Conservation (phyloP, 1,140 invertebrate species). For the Apis laboriosa region DNA sequence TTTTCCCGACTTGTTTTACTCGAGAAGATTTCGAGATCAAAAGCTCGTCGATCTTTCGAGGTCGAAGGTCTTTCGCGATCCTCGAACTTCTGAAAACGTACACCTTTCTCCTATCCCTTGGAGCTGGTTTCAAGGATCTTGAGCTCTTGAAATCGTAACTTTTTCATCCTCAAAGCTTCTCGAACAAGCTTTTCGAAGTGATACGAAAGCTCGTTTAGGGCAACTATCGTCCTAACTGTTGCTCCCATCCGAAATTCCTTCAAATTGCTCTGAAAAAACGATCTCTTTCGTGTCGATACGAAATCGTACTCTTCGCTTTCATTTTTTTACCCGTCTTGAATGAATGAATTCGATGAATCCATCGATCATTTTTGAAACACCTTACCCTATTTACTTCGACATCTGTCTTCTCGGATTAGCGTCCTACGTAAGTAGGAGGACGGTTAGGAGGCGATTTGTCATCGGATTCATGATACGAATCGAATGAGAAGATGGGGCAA, state of each 20-base stretch:
- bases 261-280: too few relatives aligned
- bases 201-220: too few relatives aligned
- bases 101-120: not conserved
- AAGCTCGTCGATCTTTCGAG: not conserved
- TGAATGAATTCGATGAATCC: too few relatives aligned
- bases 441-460: slow-evolving; percentile 8
- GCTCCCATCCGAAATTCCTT: too few relatives aligned
- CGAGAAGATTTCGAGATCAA: not conserved
- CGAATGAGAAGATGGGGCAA: not conserved
- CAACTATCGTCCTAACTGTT: too few relatives aligned
- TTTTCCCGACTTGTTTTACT: not conserved
- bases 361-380: too few relatives aligned
- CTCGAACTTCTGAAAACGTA: not conserved
- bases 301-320: too few relatives aligned
- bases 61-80: not conserved
- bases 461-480: slow-evolving; percentile 29
- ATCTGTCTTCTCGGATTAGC: too few relatives aligned
- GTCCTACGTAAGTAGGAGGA: not conserved
- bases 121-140: not conserved
- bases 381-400: too few relatives aligned
- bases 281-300: too few relatives aligned
- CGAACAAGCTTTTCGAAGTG: too few relatives aligned
- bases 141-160: not conserved
- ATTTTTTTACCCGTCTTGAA: too few relatives aligned
- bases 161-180: not conserved